phyloP scores from a whole-genome alignment of 2,797 vertebrate genomes.

The Hydrophis major region DNA sequence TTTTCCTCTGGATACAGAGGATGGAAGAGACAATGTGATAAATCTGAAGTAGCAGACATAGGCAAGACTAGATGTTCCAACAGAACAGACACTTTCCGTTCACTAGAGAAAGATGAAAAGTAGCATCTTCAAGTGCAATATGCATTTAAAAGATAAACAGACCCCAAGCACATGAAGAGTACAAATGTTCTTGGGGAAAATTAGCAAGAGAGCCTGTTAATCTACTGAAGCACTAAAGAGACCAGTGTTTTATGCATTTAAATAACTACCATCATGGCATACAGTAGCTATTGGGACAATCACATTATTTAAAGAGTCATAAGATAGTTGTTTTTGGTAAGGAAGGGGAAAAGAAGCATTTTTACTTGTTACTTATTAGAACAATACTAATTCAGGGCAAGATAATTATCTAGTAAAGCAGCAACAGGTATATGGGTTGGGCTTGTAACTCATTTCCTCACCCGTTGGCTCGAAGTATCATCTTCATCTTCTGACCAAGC shows the following conservation, averaged over 20 bases:
- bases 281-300: background rate
- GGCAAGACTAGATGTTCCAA: background rate
- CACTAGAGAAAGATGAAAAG: background rate
- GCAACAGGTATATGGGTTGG: background rate
- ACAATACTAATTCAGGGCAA: background rate
- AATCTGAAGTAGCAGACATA: background rate
- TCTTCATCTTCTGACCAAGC: constrained; percentile 55
- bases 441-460: constrained; percentile 26
- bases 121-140: background rate
- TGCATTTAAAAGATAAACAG: background rate
- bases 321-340: background rate
- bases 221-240: background rate
- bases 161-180: background rate
- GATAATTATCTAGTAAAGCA: background rate
- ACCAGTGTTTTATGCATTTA: background rate
- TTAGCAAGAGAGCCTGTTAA: background rate
- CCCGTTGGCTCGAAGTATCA: constrained; percentile 55
- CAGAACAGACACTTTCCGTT: background rate
- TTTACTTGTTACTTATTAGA: background rate
- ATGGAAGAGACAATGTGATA: background rate
- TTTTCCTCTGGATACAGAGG: background rate
- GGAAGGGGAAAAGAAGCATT: background rate
- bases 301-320: background rate
- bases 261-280: background rate
- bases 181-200: background rate